Evolutionary conservation across 2,113 vertebrate genomes (phyloP), one percentile per base, ranked within the genome.

Genomic region (Pachypanchax playfairii): DNA sequence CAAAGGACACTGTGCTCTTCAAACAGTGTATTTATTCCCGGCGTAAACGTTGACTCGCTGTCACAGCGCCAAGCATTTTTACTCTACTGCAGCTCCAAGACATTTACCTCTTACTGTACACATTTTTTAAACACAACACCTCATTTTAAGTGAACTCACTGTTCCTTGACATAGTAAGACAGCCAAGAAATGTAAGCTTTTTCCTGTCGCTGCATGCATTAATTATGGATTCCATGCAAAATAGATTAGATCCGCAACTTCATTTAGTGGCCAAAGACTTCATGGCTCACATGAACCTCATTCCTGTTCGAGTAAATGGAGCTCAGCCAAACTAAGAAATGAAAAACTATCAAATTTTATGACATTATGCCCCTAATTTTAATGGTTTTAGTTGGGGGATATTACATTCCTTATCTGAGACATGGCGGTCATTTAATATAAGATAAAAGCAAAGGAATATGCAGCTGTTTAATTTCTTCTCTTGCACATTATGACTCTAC

Each of bases 181-280:
- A 52, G 61, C 56, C 55, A 63, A 72, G 72, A 65, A 87, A 85
- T 71, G 66, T 73, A 71, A 53, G 68, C 63, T 77, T 82, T 67
- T 50, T 38, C 69, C 74, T 2, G 0, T 70, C 61, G 60, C 64
- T 6, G 72, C 77, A 86, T 90, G 86, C 75, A 90, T 90, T 85
- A 87, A 71, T 87, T 47, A 90, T 87, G 63, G 46, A 13, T 26
- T 63, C 64, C 85, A 87, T 88, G 81, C 74, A 88, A 88, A 88
- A 90, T 87, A 68, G 63, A 90, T 90, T 69, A 82, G 74, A 80
- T 56, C 57, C 70, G 55, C 62, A 80, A 81, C 73, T 77, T 85
- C 63, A 70, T 41, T 70, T 81, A 80, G 74, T 77, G 62, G 70
- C 56, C 21, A 48, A 64, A 53, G 36, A 72, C 56, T 72, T 85